Conservation (phyloP, 2,797 vertebrate genomes). For the Onychomys arenicola region DNA sequence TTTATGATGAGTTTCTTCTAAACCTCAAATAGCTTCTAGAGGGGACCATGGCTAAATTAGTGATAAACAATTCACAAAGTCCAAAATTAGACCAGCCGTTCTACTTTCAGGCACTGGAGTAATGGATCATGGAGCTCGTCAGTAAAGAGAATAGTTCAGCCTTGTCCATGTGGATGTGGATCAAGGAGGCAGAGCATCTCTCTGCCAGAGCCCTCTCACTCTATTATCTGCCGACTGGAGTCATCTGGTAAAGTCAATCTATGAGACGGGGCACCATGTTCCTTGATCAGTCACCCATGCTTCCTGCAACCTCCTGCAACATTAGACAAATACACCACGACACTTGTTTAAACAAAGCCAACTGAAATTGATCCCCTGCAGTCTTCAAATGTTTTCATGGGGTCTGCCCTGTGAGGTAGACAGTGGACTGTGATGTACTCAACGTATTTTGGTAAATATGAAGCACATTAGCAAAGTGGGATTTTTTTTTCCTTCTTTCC, state of each 20-base stretch:
- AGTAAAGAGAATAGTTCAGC: not conserved
- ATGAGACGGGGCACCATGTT: not conserved
- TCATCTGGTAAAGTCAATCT: slow-evolving; percentile 61
- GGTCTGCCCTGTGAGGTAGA: not conserved
- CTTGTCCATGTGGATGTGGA: rapidly evolving
- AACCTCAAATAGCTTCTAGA: not conserved
- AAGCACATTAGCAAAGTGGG: slow-evolving; percentile 38
- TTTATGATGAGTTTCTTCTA: not conserved
- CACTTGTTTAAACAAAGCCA: slow-evolving; percentile 80
- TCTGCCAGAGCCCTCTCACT: not conserved
- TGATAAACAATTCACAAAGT: slow-evolving; percentile 27
- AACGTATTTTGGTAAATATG: not conserved
- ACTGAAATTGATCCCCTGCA: not conserved
- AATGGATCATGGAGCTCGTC: not conserved
- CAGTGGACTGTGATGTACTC: not conserved
- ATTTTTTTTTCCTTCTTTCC: not conserved
- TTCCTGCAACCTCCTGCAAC: slow-evolving; percentile 70
- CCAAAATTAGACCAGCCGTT: not conserved
- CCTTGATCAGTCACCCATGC: slow-evolving; percentile 68
- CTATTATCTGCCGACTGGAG: not conserved
- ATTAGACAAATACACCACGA: slow-evolving; percentile 64
- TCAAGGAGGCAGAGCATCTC: not conserved
- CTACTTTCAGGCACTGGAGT: not conserved
- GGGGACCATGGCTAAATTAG: not conserved
- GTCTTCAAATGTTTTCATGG: not conserved